A percentile compares a stretch with the other conserved stretches of the same genome.
Evolutionary conservation across 2,797 vertebrate genomes (phyloP).

Genomic region (Peromyscus aztecus): DNA sequence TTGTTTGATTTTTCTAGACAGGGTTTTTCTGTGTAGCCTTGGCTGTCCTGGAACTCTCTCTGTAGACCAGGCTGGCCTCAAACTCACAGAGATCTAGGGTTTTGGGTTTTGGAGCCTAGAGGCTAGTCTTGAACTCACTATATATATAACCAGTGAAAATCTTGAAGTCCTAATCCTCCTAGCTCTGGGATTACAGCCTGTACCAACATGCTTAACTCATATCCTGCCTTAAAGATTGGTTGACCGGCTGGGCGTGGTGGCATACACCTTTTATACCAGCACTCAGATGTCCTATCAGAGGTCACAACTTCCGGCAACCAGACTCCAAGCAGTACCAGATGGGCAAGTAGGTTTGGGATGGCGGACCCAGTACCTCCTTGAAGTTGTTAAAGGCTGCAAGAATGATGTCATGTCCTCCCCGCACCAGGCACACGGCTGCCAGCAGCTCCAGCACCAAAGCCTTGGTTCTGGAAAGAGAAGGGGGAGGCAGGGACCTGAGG

Average conservation of each 20-base stretch:
- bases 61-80: too few relatives aligned
- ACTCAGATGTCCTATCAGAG: neutral
- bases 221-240: neutral
- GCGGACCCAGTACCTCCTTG: conserved; percentile 91
- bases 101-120: neutral
- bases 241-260: neutral
- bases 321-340: neutral
- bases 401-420: conserved; percentile 97
- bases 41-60: too few relatives aligned
- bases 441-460: conserved; percentile 96
- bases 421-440: conserved; percentile 96
- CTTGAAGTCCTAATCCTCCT: neutral
- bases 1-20: too few relatives aligned
- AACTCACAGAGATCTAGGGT: too few relatives aligned
- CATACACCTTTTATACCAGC: neutral
- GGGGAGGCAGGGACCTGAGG: neutral
- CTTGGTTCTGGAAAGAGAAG: conserved; percentile 91
- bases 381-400: conserved; percentile 97
- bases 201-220: neutral
- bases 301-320: neutral
- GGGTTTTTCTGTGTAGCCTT: too few relatives aligned
- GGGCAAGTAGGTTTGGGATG: neutral
- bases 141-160: neutral
- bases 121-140: neutral
- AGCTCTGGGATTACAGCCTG: neutral